Conservation (phyloP, 64 coral and sea anemone genomes). For the Stylophora pistillata region DNA sequence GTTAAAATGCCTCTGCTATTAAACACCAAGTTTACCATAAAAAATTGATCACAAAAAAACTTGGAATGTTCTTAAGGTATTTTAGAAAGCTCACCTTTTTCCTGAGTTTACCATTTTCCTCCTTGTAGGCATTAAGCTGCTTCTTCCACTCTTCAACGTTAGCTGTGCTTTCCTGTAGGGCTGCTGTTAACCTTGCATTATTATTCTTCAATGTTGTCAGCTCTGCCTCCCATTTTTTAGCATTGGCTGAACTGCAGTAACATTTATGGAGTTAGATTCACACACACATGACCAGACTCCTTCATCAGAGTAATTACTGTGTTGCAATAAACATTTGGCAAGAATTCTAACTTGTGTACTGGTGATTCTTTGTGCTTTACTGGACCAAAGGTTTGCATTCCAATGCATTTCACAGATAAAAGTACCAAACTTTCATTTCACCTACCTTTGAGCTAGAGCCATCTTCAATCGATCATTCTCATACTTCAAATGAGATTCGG, state of each 20-base stretch:
- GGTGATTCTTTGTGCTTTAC: no score
- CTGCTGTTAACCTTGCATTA: constrained; percentile 93
- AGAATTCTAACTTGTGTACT: no score
- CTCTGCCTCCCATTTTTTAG: constrained; percentile 99
- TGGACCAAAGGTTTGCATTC: no score
- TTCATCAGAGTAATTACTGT: no score
- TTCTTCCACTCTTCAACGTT: constrained; percentile 99
- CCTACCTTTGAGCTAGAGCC: constrained; percentile 94
- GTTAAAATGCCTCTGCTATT: background rate
- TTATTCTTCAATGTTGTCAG: constrained; percentile 96
- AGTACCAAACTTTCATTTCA: background rate
- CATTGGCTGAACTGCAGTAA: constrained; percentile 82
- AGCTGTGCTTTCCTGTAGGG: constrained; percentile 95
- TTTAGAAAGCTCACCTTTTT: constrained; percentile 59
- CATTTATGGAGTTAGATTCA: background rate
- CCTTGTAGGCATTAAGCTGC: constrained; percentile 94
- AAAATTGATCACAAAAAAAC: no score
- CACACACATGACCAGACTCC: no score
- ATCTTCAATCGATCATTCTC: constrained; percentile 99
- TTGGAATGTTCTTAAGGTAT: no score
- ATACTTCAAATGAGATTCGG: constrained; percentile 94
- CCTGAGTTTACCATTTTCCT: constrained; percentile 88
- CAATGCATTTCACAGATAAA: no score
- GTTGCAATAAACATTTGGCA: no score
- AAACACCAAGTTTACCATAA: background rate